These are phyloP conservation scores for Micrasema longulum DNA, from an alignment of 1,140 invertebrate genomes.

Conservation along the genomic window DNA sequence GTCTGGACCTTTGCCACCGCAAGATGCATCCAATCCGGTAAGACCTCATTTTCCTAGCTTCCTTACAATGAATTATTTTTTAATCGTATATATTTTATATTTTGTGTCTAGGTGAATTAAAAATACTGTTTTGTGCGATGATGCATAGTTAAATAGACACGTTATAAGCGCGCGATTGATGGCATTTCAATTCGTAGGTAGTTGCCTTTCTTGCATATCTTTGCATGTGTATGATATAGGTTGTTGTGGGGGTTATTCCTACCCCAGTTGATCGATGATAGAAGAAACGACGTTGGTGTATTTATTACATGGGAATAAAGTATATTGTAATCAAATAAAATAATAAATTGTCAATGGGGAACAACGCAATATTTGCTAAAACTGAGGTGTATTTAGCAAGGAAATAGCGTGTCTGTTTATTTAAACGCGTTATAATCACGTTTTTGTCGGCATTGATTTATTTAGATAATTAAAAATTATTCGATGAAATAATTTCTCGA, in stretches of 20 bases:
- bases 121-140: too few relatives aligned
- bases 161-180: too few relatives aligned
- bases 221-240: too few relatives aligned
- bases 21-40: constrained; percentile 18
- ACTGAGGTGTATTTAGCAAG: background rate
- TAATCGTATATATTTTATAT: background rate
- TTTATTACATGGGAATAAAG: background rate
- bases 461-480: background rate
- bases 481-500: background rate
- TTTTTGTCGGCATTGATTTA: background rate
- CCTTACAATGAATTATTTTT: background rate
- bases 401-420: background rate
- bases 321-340: background rate
- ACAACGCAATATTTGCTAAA: background rate
- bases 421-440: background rate
- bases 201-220: too few relatives aligned
- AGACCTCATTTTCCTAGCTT: background rate
- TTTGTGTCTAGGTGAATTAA: background rate
- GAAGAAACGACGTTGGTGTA: background rate
- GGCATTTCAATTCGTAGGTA: too few relatives aligned
- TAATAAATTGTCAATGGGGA: background rate
- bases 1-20: constrained; percentile 7
- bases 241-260: too few relatives aligned
- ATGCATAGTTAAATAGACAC: too few relatives aligned
- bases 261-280: too few relatives aligned